Evolutionary conservation across 2,888 invertebrate species (phyloP).

Genomic region (Mamestra brassicae): DNA sequence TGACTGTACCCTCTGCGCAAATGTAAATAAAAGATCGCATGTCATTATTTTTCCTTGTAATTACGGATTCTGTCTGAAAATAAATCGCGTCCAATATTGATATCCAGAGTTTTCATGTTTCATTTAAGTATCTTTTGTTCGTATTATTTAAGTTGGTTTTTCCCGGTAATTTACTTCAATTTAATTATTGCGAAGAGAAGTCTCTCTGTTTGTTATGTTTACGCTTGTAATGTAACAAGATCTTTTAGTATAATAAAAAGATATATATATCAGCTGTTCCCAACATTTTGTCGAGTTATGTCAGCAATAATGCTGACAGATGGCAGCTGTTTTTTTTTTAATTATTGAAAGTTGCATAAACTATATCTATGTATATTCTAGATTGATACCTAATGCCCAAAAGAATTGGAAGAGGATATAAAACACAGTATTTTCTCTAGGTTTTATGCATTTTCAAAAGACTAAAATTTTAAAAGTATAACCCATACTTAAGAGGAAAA

Average conservation of each 20-base stretch:
- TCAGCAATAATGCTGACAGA: too few species aligned
- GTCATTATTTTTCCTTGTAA: constrained; percentile 21
- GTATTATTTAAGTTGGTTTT: not conserved
- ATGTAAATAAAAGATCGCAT: constrained; percentile 15
- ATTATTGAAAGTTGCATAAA: too few species aligned
- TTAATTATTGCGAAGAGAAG: not conserved
- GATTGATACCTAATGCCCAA: too few species aligned
- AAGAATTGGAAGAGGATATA: too few species aligned
- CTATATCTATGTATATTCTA: too few species aligned
- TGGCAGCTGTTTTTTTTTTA: too few species aligned
- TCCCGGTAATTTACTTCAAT: not conserved
- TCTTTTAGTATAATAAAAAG: too few species aligned
- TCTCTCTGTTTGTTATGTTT: accelerated
- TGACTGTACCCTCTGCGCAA: not conserved
- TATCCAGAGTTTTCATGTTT: not conserved
- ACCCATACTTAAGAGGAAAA: not conserved
- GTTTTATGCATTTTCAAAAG: not conserved
- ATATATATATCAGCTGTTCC: too few species aligned
- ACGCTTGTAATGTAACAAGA: not conserved
- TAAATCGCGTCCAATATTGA: constrained; percentile 28
- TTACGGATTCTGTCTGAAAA: constrained; percentile 4
- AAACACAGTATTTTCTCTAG: not conserved
- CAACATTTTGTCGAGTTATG: too few species aligned
- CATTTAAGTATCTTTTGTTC: constrained; percentile 11
- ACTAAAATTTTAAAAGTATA: not conserved